Percentiles rank a stretch among this genome's conserved stretches.
These are phyloP conservation scores for Hermetia illucens DNA, from an alignment of 1,140 invertebrate genomes.

Conservation along the genomic window DNA sequence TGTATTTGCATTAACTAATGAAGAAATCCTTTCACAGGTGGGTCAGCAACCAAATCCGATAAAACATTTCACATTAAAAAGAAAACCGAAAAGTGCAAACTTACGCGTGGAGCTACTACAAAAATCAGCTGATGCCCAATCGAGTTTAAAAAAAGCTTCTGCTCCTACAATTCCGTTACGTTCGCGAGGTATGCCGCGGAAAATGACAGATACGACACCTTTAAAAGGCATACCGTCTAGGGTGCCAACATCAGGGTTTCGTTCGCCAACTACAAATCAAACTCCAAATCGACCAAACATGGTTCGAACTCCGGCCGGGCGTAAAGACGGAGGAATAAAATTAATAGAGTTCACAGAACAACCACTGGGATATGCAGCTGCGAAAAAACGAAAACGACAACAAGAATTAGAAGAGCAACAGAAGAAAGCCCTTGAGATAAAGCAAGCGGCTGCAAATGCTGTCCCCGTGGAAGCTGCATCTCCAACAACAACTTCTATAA, in stretches of 20 bases:
- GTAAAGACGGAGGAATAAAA: slow-evolving; percentile 84
- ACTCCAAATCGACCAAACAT: slow-evolving; percentile 33
- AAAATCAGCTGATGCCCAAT: slow-evolving; percentile 79
- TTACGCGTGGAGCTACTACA: slow-evolving; percentile 78
- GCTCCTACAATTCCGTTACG: slow-evolving; percentile 75
- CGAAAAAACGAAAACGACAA: slow-evolving; percentile 40
- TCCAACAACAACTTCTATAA: slow-evolving; percentile 19
- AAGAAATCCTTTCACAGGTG: slow-evolving; percentile 27
- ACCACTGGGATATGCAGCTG: slow-evolving; percentile 53
- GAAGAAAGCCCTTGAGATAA: slow-evolving; percentile 49
- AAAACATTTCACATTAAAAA: slow-evolving; percentile 89
- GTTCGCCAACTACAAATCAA: slow-evolving; percentile 33
- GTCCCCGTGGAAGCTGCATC: slow-evolving; percentile 18
- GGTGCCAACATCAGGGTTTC: slow-evolving; percentile 44
- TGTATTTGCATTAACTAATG: neutral
- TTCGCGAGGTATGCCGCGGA: slow-evolving; percentile 85
- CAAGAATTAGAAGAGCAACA: slow-evolving; percentile 65
- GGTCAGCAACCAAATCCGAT: slow-evolving; percentile 46
- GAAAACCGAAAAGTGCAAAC: slow-evolving; percentile 89
- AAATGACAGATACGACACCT: slow-evolving; percentile 93
- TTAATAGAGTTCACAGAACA: slow-evolving; percentile 87
- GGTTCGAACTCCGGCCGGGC: slow-evolving; percentile 38
- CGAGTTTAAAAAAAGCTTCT: slow-evolving; percentile 76
- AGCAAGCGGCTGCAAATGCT: slow-evolving; percentile 34
- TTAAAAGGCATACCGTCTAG: slow-evolving; percentile 80